These are phyloP conservation scores for Anniella stebbinsi DNA, from an alignment of 2,797 vertebrate genomes.

Conservation along the genomic window DNA sequence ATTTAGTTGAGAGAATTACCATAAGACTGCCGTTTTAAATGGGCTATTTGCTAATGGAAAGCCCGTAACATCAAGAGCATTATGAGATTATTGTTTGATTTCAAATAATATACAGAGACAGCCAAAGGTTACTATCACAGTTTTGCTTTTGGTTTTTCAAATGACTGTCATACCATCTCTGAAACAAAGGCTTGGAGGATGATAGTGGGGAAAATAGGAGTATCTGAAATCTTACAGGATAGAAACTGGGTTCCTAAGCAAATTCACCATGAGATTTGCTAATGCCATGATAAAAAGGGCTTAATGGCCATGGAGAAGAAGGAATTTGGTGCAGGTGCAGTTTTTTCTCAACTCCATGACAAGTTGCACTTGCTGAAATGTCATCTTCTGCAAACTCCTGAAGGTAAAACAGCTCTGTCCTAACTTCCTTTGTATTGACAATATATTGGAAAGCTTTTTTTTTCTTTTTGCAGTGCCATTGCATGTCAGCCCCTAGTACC, in stretches of 20 bases:
- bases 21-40: conserved; percentile 59
- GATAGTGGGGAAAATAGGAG: background rate
- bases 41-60: conserved; percentile 71
- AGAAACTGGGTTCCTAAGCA: background rate
- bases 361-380: background rate
- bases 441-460: background rate
- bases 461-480: background rate
- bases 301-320: background rate
- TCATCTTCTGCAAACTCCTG: background rate
- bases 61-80: conserved; percentile 58
- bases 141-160: conserved; percentile 62
- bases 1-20: conserved; percentile 67
- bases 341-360: background rate
- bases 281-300: background rate
- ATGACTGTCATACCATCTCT: conserved; percentile 60
- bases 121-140: conserved; percentile 56
- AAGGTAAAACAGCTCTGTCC: background rate
- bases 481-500: too few species aligned
- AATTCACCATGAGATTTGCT: background rate
- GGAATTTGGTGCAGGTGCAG: background rate
- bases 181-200: background rate
- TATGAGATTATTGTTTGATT: conserved; percentile 72
- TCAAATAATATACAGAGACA: conserved; percentile 64
- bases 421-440: background rate
- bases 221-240: background rate